phyloP scores from a whole-genome alignment of 2,888 invertebrate species.

The Venusia cambrica region DNA sequence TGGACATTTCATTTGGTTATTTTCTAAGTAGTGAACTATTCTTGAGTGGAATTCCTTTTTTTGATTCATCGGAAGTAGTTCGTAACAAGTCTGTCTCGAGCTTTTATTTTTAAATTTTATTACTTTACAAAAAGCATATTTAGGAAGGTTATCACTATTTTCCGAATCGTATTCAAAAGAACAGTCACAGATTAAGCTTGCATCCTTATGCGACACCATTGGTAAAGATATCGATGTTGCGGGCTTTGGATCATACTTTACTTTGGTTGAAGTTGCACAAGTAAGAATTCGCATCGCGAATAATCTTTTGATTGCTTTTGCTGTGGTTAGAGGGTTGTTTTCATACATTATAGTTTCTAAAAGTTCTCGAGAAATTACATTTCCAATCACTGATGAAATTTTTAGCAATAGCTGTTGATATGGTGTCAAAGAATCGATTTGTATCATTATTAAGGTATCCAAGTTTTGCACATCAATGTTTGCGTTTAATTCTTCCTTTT shows the following conservation, averaged over 20 bases:
- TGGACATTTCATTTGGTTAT: constrained; percentile 71
- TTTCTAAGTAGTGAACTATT: constrained; percentile 72
- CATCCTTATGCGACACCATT: too few relatives aligned
- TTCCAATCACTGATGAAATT: constrained; percentile 81
- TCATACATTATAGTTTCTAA: constrained; percentile 79
- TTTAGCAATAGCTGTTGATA: constrained; percentile 82
- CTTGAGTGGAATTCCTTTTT: constrained; percentile 79
- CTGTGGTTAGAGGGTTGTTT: constrained; percentile 66
- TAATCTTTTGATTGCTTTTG: constrained; percentile 77
- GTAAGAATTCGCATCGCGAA: constrained; percentile 77
- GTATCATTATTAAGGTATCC: constrained; percentile 74
- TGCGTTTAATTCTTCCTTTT: constrained; percentile 56
- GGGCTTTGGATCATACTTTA: constrained; percentile 35
- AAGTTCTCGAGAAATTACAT: constrained; percentile 72
- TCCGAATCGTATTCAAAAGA: constrained; percentile 59
- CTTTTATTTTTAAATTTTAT: constrained; percentile 77
- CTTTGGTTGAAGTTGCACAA: constrained; percentile 64
- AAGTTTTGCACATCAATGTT: constrained; percentile 65
- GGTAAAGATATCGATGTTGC: constrained; percentile 24
- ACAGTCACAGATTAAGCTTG: constrained; percentile 59
- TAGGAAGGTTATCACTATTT: constrained; percentile 57
- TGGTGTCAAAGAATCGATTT: constrained; percentile 79
- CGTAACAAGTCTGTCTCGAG: constrained; percentile 76
- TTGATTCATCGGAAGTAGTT: constrained; percentile 75
- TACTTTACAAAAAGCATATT: constrained; percentile 80